Conservation (phyloP, 1,140 invertebrate species). For the Hermatobates lingyangjiaoensis region DNA sequence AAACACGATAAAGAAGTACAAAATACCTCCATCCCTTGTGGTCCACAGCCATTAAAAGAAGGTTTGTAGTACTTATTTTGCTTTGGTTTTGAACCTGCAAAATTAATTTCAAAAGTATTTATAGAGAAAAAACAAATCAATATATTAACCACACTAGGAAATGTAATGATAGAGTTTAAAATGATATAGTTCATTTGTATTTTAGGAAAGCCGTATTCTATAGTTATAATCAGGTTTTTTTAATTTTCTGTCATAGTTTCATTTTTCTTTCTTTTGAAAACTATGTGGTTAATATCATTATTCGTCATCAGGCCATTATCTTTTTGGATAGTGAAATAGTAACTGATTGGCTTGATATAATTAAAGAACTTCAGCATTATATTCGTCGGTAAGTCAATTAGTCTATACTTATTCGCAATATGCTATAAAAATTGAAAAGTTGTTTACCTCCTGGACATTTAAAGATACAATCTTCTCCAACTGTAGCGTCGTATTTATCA, state of each 20-base stretch:
- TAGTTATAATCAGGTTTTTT: neutral
- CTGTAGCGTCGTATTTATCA: slow-evolving; percentile 61
- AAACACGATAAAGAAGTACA: neutral
- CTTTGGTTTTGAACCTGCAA: slow-evolving; percentile 40
- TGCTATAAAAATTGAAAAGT: slow-evolving; percentile 4
- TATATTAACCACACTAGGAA: neutral
- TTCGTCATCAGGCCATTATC: neutral
- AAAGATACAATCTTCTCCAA: slow-evolving; percentile 62
- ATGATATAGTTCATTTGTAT: neutral
- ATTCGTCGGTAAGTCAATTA: neutral
- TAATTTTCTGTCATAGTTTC: neutral
- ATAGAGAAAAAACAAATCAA: neutral
- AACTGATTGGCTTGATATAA: neutral
- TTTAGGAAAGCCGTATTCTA: neutral
- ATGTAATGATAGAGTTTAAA: neutral
- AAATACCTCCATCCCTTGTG: slow-evolving; percentile 19
- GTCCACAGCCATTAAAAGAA: slow-evolving; percentile 58
- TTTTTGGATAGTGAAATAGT: slow-evolving; percentile 2
- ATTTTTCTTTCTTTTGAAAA: neutral
- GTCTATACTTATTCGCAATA: neutral
- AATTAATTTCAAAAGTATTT: slow-evolving; percentile 1
- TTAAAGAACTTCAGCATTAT: neutral
- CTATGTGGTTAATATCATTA: neutral
- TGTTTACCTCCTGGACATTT: slow-evolving; percentile 46
- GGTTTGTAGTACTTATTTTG: slow-evolving; percentile 51